Conservation (phyloP, 1,140 invertebrate genomes). For the Lepeophtheirus salmonis region DNA sequence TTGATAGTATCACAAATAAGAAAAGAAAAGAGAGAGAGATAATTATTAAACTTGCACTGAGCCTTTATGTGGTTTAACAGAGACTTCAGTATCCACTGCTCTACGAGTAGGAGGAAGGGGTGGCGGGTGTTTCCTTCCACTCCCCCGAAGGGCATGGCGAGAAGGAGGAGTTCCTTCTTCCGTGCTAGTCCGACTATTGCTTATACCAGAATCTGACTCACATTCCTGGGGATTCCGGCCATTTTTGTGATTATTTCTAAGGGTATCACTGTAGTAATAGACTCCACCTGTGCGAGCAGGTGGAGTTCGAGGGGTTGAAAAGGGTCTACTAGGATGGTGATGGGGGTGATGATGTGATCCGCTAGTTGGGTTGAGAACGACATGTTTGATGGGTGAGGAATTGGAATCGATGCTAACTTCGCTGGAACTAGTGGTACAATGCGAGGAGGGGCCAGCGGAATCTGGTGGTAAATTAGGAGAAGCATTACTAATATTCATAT, state of each 20-base stretch:
- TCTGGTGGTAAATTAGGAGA: no score
- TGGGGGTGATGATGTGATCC: no score
- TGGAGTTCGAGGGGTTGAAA: background rate
- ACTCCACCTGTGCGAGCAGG: no score
- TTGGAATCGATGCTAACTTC: background rate
- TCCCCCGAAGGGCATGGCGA: background rate
- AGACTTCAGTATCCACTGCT: background rate
- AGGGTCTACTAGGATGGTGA: background rate
- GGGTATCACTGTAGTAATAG: background rate
- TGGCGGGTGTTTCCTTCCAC: background rate
- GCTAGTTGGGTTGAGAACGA: background rate
- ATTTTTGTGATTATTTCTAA: background rate
- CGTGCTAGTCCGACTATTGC: background rate
- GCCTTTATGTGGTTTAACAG: background rate
- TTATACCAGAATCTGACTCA: background rate
- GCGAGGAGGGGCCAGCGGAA: background rate
- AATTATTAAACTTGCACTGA: background rate
- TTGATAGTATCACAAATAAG: background rate
- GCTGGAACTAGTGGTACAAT: background rate
- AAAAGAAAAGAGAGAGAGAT: background rate
- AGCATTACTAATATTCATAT: no score
- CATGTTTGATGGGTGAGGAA: background rate
- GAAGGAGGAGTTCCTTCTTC: background rate
- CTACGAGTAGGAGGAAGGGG: background rate
- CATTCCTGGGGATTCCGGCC: background rate